A percentile compares a stretch with the other conserved stretches of the same genome.
These are phyloP conservation scores for Rhinopomastus cyanomelas DNA, from an alignment of 2,113 vertebrate species.

Conservation along the genomic window DNA sequence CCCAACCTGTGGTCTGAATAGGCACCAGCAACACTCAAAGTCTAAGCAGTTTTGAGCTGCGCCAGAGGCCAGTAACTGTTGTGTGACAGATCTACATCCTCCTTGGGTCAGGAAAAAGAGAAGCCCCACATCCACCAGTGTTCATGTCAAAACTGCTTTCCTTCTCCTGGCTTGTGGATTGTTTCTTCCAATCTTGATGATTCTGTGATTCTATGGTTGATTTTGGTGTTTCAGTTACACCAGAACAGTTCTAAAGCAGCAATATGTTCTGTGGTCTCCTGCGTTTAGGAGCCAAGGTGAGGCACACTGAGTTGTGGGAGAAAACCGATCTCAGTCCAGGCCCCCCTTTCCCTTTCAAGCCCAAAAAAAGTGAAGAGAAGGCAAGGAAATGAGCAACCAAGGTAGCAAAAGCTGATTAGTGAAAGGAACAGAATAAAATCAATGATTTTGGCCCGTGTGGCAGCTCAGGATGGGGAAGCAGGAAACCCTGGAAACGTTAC, in stretches of 20 bases:
- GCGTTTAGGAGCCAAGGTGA: neutral
- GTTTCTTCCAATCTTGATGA: too few relatives aligned
- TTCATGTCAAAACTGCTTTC: neutral
- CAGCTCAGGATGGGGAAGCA: neutral
- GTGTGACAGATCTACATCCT: neutral
- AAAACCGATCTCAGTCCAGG: neutral
- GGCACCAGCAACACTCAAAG: neutral
- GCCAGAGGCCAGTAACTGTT: neutral
- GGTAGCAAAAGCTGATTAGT: conserved; percentile 10
- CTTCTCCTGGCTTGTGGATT: neutral
- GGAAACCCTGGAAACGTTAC: neutral
- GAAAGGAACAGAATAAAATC: neutral
- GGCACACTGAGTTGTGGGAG: neutral
- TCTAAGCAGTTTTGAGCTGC: neutral
- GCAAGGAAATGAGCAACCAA: neutral
- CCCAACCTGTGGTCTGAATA: neutral
- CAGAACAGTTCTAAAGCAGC: conserved; percentile 1
- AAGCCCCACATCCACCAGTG: too few relatives aligned
- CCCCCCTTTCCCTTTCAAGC: neutral
- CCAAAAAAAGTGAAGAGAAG: neutral
- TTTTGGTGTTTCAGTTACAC: neutral
- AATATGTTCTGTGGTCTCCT: neutral
- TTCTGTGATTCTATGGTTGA: neutral
- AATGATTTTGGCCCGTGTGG: neutral
- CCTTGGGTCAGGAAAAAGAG: neutral